Conservation (phyloP, 2,888 invertebrate genomes). For the Isotomurus palustris region DNA sequence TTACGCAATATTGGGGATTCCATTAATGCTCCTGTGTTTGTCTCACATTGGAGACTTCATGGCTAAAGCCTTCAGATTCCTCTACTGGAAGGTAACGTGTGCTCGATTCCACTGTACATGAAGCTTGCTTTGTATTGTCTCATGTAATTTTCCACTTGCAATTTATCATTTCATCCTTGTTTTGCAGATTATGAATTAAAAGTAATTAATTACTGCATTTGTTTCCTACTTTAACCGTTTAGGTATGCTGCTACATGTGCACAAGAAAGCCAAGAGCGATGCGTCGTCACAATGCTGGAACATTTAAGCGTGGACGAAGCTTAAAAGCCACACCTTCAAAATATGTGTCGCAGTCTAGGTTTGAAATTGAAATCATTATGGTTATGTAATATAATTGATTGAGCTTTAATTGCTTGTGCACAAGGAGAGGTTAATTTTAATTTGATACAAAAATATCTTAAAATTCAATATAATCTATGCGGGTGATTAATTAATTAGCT, state of each 20-base stretch:
- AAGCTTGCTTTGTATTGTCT: neutral
- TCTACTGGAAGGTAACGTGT: slow-evolving; percentile 73
- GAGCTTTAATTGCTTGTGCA: too few relatives aligned
- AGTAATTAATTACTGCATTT: too few relatives aligned
- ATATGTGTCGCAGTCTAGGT: too few relatives aligned
- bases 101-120: neutral
- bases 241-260: slow-evolving; percentile 46
- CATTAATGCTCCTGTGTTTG: slow-evolving; percentile 87
- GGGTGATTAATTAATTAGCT: too few relatives aligned
- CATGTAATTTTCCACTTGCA: neutral
- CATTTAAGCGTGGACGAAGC: slow-evolving; percentile 40
- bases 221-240: neutral
- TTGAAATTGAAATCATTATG: too few relatives aligned
- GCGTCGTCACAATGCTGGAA: slow-evolving; percentile 26
- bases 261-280: slow-evolving; percentile 32
- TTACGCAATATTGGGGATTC: slow-evolving; percentile 92
- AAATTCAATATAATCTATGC: too few relatives aligned
- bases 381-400: too few relatives aligned
- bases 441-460: too few relatives aligned
- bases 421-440: too few relatives aligned
- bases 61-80: slow-evolving; percentile 84
- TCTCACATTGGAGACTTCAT: slow-evolving; percentile 91
- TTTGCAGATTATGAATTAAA: too few relatives aligned
- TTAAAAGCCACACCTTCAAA: slow-evolving; percentile 31
- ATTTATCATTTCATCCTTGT: neutral